phyloP scores from a whole-genome alignment of 2,888 invertebrate species.

The Marronus borbonicus region DNA sequence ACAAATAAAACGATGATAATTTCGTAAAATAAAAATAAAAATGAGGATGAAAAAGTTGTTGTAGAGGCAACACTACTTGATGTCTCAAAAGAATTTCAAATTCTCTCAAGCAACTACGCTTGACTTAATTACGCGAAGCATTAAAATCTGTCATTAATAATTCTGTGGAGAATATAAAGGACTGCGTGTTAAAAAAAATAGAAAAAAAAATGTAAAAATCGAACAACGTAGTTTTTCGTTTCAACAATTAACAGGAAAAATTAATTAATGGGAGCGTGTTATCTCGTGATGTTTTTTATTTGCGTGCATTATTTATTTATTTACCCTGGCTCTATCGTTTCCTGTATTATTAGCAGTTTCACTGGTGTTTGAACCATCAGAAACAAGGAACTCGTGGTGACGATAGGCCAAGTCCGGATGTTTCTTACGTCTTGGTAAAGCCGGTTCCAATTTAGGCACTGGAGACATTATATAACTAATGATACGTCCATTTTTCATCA shows the following conservation, averaged over 20 bases:
- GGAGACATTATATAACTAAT: conserved; percentile 62
- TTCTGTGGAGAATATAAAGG: conserved; percentile 15
- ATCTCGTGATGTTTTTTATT: conserved; percentile 6
- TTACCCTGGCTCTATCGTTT: conserved; percentile 80
- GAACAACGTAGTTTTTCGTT: neutral
- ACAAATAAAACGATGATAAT: no score
- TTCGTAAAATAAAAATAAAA: neutral
- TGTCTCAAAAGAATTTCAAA: neutral
- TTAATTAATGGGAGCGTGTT: conserved; percentile 8
- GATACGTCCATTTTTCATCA: conserved; percentile 59
- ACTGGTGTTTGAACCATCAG: conserved; percentile 77
- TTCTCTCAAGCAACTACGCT: conserved; percentile 25
- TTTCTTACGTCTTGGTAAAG: conserved; percentile 90
- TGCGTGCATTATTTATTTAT: conserved; percentile 53
- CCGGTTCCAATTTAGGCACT: conserved; percentile 81
- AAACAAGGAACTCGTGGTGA: conserved; percentile 84
- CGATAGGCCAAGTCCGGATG: conserved; percentile 91
- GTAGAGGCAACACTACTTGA: conserved; percentile 11
- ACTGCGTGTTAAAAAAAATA: conserved; percentile 1
- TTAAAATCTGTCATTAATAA: neutral
- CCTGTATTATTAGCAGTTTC: conserved; percentile 74
- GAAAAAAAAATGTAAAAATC: neutral
- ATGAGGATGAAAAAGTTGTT: neutral
- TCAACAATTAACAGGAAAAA: conserved; percentile 3
- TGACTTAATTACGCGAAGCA: conserved; percentile 15